Evolutionary conservation across 2,797 vertebrate genomes (phyloP).

Genomic region (Bovichtus variegatus): DNA sequence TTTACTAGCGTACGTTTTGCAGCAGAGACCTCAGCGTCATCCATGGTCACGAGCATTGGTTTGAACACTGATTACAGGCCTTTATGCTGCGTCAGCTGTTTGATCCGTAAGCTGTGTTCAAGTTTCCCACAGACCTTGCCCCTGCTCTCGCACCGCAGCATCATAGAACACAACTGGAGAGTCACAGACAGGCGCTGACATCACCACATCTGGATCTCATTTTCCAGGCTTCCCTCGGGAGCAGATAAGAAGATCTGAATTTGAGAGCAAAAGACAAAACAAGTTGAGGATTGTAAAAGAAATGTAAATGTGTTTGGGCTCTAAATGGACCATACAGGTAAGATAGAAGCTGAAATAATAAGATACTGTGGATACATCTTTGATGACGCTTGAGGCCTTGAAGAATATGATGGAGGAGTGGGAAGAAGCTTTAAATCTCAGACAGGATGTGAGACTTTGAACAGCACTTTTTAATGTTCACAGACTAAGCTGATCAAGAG

Average conservation of each 20-base stretch:
- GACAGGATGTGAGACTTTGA: neutral
- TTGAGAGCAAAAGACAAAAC: slow-evolving; percentile 35
- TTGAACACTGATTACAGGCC: slow-evolving; percentile 68
- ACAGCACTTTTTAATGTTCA: neutral
- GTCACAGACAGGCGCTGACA: slow-evolving; percentile 70
- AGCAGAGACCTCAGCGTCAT: slow-evolving; percentile 26
- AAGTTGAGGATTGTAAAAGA: neutral
- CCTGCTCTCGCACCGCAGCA: slow-evolving; percentile 43
- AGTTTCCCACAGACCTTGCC: slow-evolving; percentile 59
- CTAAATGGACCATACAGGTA: neutral
- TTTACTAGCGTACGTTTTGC: slow-evolving; percentile 40
- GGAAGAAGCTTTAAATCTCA: neutral
- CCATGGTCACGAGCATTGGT: slow-evolving; percentile 15
- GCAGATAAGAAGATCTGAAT: slow-evolving; percentile 51
- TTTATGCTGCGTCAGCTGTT: slow-evolving; percentile 48
- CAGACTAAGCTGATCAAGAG: neutral
- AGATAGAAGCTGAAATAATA: neutral
- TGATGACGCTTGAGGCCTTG: neutral
- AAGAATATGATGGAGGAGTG: neutral
- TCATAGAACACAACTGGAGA: slow-evolving; percentile 42
- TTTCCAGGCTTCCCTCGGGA: slow-evolving; percentile 58
- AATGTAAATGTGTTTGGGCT: neutral
- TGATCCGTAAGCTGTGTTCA: slow-evolving; percentile 40
- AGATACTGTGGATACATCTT: neutral
- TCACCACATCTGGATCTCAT: slow-evolving; percentile 82